Percentiles rank a stretch among this genome's conserved stretches.
phyloP scores from a whole-genome alignment of 2,797 vertebrate species.

The Takifugu rubripes region DNA sequence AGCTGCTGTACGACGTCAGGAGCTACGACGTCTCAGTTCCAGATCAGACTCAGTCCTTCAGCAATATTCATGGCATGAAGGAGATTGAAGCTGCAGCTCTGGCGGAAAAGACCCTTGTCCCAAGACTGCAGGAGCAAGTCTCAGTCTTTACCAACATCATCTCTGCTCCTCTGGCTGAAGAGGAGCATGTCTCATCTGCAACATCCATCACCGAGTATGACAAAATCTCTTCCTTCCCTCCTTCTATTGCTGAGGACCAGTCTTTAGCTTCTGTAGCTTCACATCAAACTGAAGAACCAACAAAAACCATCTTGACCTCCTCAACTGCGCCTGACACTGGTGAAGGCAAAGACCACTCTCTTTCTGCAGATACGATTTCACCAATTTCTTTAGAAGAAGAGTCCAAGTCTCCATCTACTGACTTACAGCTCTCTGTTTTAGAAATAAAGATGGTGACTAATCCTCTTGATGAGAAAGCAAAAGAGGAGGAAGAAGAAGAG shows the following conservation, averaged over 20 bases:
- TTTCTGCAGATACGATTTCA: slow-evolving; percentile 90
- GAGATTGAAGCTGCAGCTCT: slow-evolving; percentile 78
- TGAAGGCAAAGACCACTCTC: slow-evolving; percentile 84
- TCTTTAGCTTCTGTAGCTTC: slow-evolving; percentile 85
- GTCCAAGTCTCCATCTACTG: slow-evolving; percentile 87
- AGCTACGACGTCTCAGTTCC: slow-evolving; percentile 87
- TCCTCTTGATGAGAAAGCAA: slow-evolving; percentile 66
- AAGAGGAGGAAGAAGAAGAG: slow-evolving; percentile 75
- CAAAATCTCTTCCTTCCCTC: slow-evolving; percentile 92
- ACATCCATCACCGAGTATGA: slow-evolving; percentile 98
- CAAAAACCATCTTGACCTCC: slow-evolving; percentile 80
- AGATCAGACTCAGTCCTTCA: slow-evolving; percentile 84
- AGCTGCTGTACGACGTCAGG: slow-evolving; percentile 86
- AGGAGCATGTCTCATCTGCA: slow-evolving; percentile 95
- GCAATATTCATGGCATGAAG: slow-evolving; percentile 79
- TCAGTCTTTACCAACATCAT: slow-evolving; percentile 90
- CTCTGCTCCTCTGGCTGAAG: slow-evolving; percentile 93
- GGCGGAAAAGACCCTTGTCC: slow-evolving; percentile 76
- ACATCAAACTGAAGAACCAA: slow-evolving; percentile 85
- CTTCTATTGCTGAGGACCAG: slow-evolving; percentile 94
- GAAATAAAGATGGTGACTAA: slow-evolving; percentile 69
- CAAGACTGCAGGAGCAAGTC: slow-evolving; percentile 79
- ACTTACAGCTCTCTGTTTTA: slow-evolving; percentile 76
- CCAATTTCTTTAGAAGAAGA: slow-evolving; percentile 95
- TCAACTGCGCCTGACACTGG: slow-evolving; percentile 81